phyloP scores from a whole-genome alignment of 2,797 vertebrate genomes.

The Tympanoctomys barrerae region DNA sequence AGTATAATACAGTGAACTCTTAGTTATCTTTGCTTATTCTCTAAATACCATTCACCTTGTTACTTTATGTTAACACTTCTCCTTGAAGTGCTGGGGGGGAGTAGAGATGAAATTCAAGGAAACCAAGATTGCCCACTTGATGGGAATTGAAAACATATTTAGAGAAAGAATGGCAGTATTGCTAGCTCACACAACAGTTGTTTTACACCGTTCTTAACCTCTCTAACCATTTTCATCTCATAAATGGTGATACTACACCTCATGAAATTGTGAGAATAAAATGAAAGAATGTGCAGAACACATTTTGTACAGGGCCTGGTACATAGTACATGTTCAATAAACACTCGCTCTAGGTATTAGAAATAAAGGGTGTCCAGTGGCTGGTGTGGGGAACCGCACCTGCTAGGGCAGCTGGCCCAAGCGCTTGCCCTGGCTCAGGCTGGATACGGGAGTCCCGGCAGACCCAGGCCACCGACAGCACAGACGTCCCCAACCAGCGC shows the following conservation, averaged over 20 bases:
- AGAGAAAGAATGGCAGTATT: slow-evolving; percentile 23
- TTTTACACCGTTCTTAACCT: not conserved
- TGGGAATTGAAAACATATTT: slow-evolving; percentile 41
- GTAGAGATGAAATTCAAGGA: slow-evolving; percentile 55
- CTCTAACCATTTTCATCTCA: not conserved
- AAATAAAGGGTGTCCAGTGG: not conserved
- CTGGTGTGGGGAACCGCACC: too few relatives aligned
- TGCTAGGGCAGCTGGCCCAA: not conserved
- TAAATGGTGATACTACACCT: not conserved
- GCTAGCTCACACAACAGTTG: not conserved
- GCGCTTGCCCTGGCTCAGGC: not conserved
- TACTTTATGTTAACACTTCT: slow-evolving; percentile 37
- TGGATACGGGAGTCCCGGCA: not conserved
- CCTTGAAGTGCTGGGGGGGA: not conserved
- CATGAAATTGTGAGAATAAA: slow-evolving; percentile 42
- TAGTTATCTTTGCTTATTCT: slow-evolving; percentile 31
- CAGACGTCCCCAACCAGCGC: too few relatives aligned
- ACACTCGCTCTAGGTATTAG: slow-evolving; percentile 1
- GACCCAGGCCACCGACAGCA: not conserved
- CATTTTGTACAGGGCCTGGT: not conserved
- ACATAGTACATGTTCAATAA: slow-evolving; percentile 10
- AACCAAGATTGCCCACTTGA: slow-evolving; percentile 7
- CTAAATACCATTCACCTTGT: not conserved
- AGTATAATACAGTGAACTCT: not conserved
- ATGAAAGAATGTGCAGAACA: not conserved